A percentile compares a stretch with the other conserved stretches of the same genome.
phyloP scores from a whole-genome alignment of 2,888 invertebrate species.

The Bembecia ichneumoniformis region DNA sequence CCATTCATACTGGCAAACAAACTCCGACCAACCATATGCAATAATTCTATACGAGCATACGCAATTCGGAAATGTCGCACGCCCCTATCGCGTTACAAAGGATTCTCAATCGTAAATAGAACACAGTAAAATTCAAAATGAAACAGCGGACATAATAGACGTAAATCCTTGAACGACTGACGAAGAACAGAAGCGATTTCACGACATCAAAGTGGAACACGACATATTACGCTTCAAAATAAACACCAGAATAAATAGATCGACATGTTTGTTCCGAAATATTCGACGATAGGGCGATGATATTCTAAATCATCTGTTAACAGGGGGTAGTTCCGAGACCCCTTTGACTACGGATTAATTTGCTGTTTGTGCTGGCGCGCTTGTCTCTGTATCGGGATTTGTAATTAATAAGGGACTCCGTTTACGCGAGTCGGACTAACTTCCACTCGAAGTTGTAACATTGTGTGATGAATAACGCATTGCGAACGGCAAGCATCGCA shows the following conservation, averaged over 20 bases:
- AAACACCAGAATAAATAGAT: slow-evolving; percentile 71
- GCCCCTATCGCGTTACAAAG: slow-evolving; percentile 52
- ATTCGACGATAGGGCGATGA: slow-evolving; percentile 63
- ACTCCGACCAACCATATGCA: slow-evolving; percentile 71
- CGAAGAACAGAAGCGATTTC: slow-evolving; percentile 71
- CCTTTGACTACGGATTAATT: slow-evolving; percentile 48
- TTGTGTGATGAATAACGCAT: slow-evolving; percentile 5
- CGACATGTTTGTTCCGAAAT: slow-evolving; percentile 68
- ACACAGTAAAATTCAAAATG: slow-evolving; percentile 59
- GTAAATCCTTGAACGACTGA: slow-evolving; percentile 64
- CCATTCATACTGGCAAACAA: slow-evolving; percentile 70
- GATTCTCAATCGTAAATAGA: slow-evolving; percentile 59
- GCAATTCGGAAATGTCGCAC: slow-evolving; percentile 37
- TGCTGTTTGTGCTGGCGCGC: slow-evolving; percentile 41
- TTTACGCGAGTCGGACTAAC: slow-evolving; percentile 4
- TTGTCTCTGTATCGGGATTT: slow-evolving; percentile 40
- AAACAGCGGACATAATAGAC: slow-evolving; percentile 53
- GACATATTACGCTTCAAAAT: slow-evolving; percentile 71
- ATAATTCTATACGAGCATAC: slow-evolving; percentile 54
- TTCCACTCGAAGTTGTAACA: slow-evolving; percentile 1
- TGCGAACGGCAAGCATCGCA: slow-evolving; percentile 12
- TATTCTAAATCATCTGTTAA: slow-evolving; percentile 62
- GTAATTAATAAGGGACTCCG: slow-evolving; percentile 39
- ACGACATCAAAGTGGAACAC: slow-evolving; percentile 73
- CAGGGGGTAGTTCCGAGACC: slow-evolving; percentile 60